These are phyloP conservation scores for Ceratina australensis DNA, from an alignment of 1,140 invertebrate genomes.

Conservation along the genomic window DNA sequence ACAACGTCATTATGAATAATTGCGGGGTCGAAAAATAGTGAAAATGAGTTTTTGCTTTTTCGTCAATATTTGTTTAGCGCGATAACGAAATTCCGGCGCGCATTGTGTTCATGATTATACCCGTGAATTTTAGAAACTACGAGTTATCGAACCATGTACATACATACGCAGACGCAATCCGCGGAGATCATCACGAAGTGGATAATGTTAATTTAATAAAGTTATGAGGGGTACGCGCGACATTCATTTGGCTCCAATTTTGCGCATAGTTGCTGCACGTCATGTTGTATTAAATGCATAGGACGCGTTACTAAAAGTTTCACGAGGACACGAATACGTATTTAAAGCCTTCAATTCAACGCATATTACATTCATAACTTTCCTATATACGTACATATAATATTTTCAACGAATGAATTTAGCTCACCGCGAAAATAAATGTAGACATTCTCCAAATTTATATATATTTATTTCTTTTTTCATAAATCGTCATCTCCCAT, in stretches of 20 bases:
- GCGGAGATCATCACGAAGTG: background rate
- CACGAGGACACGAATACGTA: conserved; percentile 1
- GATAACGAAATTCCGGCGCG: too few species aligned
- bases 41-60: too few species aligned
- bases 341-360: background rate
- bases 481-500: too few species aligned
- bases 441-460: too few species aligned
- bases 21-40: too few species aligned
- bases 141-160: background rate
- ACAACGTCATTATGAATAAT: too few species aligned
- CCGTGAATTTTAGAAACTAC: too few species aligned
- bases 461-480: too few species aligned
- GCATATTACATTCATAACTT: background rate
- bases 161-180: background rate
- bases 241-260: conserved; percentile 11
- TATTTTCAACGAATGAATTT: background rate
- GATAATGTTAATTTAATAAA: conserved; percentile 31
- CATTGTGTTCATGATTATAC: too few species aligned
- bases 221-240: background rate
- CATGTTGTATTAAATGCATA: conserved; percentile 18
- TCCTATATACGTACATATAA: too few species aligned
- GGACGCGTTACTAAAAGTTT: conserved; percentile 8
- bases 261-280: conserved; percentile 3
- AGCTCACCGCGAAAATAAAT: background rate
- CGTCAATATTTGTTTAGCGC: too few species aligned